Percentiles rank a stretch among this genome's conserved stretches.
These are phyloP conservation scores for Gopherus evgoodei DNA, from an alignment of 2,113 vertebrate species.

Conservation along the genomic window DNA sequence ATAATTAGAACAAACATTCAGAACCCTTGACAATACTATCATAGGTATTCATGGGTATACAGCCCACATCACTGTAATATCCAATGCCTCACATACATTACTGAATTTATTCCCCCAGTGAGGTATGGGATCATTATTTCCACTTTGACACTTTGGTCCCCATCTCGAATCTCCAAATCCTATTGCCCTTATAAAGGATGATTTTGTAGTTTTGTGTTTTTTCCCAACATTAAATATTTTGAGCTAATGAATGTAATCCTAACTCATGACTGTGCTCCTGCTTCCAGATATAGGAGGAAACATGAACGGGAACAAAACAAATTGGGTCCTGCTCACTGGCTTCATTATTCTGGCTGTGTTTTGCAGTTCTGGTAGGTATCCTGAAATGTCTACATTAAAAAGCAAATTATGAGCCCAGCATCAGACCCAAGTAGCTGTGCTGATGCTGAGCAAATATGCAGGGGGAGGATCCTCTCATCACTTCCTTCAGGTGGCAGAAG, in stretches of 20 bases:
- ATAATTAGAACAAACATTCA: not conserved
- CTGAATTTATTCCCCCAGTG: not conserved
- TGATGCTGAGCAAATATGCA: not conserved
- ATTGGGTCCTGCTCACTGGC: not conserved
- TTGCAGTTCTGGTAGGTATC: not conserved
- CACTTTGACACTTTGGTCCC: not conserved
- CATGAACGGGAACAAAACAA: not conserved
- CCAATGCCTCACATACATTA: not conserved
- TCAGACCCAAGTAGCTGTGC: not conserved
- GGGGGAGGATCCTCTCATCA: not conserved
- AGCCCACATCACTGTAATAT: not conserved
- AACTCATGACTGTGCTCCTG: not conserved
- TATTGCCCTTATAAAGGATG: not conserved
- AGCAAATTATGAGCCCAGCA: not conserved
- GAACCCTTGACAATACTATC: not conserved
- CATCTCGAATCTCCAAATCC: not conserved
- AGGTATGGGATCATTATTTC: not conserved
- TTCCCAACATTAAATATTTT: not conserved
- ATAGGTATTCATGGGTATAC: not conserved
- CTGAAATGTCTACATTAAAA: not conserved
- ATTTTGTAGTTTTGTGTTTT: not conserved
- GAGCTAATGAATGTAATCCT: not conserved
- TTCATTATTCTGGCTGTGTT: not conserved
- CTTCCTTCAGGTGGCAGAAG: not conserved
- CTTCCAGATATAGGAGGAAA: not conserved